Evolutionary conservation across 2,797 vertebrate genomes (phyloP).

Genomic region (Myripristis murdjan): DNA sequence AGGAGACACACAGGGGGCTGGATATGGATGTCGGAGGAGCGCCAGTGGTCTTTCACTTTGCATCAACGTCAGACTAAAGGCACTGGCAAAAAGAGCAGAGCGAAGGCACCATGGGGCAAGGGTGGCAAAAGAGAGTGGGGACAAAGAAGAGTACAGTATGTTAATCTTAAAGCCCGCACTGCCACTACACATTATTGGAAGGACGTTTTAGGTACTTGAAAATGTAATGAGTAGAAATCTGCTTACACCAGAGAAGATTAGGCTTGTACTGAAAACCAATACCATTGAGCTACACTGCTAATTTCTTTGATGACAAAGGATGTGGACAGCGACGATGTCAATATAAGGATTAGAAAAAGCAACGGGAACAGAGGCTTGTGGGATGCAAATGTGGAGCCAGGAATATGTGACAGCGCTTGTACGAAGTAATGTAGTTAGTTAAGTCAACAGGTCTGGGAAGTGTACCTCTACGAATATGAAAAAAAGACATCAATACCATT

Average conservation of each 20-base stretch:
- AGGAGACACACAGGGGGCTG: conserved; percentile 57
- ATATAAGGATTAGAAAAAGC: background rate
- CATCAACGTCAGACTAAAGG: conserved; percentile 80
- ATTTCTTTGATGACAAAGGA: too few species aligned
- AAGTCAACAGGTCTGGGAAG: conserved; percentile 4
- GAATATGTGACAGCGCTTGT: background rate
- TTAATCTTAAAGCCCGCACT: conserved; percentile 63
- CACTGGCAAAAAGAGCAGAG: conserved; percentile 61
- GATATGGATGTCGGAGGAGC: conserved; percentile 68
- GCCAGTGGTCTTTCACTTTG: conserved; percentile 80
- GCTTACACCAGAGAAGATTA: conserved; percentile 7
- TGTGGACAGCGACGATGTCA: background rate
- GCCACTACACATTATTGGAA: conserved; percentile 42
- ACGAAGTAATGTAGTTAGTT: conserved; percentile 5
- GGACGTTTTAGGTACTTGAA: conserved; percentile 39
- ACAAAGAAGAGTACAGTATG: conserved; percentile 55
- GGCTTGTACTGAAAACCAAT: conserved; percentile 8
- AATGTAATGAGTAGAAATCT: conserved; percentile 38
- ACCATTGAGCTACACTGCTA: conserved; percentile 1
- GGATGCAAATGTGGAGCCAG: background rate
- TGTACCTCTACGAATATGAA: background rate
- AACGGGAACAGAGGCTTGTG: background rate
- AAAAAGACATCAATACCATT: background rate
- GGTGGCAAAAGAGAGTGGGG: conserved; percentile 55
- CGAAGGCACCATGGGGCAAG: conserved; percentile 59